Percentiles rank a stretch among this genome's conserved stretches.
These are phyloP conservation scores for Helicolenus hilgendorfi DNA, from an alignment of 2,797 vertebrate species.

Conservation along the genomic window DNA sequence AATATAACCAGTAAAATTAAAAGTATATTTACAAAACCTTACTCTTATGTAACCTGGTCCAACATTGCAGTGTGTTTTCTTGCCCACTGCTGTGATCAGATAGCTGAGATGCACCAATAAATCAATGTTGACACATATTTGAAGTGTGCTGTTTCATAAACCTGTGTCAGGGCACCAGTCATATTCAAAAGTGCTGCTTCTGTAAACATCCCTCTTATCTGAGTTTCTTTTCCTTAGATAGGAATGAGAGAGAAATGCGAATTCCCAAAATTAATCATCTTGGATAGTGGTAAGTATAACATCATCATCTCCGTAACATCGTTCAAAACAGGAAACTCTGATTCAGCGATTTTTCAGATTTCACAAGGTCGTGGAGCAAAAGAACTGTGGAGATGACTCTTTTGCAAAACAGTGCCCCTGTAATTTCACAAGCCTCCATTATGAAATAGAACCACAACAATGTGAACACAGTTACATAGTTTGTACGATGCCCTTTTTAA, in stretches of 20 bases:
- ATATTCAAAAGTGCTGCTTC: neutral
- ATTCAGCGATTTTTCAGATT: neutral
- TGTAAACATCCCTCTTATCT: neutral
- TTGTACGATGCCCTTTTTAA: neutral
- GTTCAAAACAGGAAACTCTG: conserved; percentile 56
- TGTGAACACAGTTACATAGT: neutral
- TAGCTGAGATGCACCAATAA: neutral
- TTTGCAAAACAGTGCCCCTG: conserved; percentile 10
- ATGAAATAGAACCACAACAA: conserved; percentile 25
- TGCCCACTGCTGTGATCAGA: neutral
- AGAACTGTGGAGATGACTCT: neutral
- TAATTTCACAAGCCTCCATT: conserved; percentile 45
- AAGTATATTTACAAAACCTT: neutral
- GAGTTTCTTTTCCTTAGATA: neutral
- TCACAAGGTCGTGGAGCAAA: neutral
- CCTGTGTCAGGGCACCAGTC: neutral
- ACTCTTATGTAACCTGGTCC: neutral
- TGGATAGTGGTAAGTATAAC: neutral
- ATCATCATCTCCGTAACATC: accelerated
- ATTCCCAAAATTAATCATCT: conserved; percentile 31
- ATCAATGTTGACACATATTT: neutral
- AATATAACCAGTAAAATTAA: neutral
- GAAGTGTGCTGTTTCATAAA: neutral
- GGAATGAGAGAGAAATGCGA: neutral
- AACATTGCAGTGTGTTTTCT: neutral